These are phyloP conservation scores for Muscicapa striata DNA, from an alignment of 2,797 vertebrate species.

Conservation along the genomic window DNA sequence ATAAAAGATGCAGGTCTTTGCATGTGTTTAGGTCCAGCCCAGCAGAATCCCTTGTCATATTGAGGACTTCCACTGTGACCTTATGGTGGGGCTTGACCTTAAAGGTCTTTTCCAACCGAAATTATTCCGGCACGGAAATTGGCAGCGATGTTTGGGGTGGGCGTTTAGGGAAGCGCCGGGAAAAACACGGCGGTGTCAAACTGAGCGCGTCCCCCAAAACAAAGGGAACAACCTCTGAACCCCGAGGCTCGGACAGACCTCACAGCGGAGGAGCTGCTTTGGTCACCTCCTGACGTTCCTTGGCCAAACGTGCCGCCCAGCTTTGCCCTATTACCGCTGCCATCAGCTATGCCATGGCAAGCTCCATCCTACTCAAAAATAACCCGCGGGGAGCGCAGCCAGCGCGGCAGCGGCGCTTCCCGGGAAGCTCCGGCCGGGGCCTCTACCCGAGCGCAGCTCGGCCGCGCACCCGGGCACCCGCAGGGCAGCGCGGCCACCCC, in stretches of 20 bases:
- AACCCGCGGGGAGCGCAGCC: not conserved
- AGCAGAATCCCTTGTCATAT: not conserved
- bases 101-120: not conserved
- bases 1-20: not conserved
- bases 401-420: not conserved
- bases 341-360: not conserved
- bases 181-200: not conserved
- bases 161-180: not conserved
- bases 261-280: not conserved
- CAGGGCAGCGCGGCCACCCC: not conserved
- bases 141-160: not conserved
- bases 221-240: not conserved
- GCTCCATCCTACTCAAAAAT: not conserved
- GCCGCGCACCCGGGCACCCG: not conserved
- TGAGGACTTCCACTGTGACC: not conserved
- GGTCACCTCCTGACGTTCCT: not conserved
- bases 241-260: not conserved
- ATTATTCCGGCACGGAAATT: accelerated
- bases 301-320: not conserved
- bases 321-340: not conserved
- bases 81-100: not conserved
- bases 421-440: not conserved
- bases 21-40: not conserved
- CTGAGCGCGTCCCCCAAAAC: not conserved
- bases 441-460: not conserved